A percentile compares a stretch with the other conserved stretches of the same genome.
Evolutionary conservation across 2,113 vertebrate genomes (phyloP).

Genomic region (Phocoena sinus): DNA sequence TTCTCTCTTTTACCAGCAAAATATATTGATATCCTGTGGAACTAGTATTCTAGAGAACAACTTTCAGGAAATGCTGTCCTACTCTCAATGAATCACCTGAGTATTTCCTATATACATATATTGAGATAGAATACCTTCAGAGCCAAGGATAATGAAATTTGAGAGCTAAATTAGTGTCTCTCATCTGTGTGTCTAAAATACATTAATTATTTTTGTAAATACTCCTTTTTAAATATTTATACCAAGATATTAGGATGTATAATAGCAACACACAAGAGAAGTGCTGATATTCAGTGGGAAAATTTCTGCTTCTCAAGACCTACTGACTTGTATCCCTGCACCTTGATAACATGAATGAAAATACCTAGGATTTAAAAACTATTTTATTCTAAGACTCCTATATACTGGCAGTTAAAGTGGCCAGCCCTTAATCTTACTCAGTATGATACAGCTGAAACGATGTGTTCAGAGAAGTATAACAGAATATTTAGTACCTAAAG

Average conservation of each 20-base stretch:
- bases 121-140: not conserved
- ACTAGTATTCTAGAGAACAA: not conserved
- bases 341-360: not conserved
- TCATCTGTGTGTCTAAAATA: not conserved
- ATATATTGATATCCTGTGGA: not conserved
- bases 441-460: not conserved
- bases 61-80: not conserved
- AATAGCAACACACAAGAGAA: not conserved
- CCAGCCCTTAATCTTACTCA: not conserved
- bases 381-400: not conserved
- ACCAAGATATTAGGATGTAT: not conserved
- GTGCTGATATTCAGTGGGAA: not conserved
- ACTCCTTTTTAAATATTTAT: not conserved
- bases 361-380: not conserved
- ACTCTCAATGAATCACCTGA: not conserved
- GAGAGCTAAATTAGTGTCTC: not conserved
- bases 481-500: not conserved
- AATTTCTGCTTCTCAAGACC: not conserved
- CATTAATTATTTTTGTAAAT: not conserved
- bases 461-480: not conserved
- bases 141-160: not conserved
- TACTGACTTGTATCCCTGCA: not conserved
- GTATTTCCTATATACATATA: not conserved
- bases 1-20: not conserved
- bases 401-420: not conserved